These are phyloP conservation scores for Gymnocheta viridis DNA, from an alignment of 2,888 invertebrate species.

Conservation along the genomic window DNA sequence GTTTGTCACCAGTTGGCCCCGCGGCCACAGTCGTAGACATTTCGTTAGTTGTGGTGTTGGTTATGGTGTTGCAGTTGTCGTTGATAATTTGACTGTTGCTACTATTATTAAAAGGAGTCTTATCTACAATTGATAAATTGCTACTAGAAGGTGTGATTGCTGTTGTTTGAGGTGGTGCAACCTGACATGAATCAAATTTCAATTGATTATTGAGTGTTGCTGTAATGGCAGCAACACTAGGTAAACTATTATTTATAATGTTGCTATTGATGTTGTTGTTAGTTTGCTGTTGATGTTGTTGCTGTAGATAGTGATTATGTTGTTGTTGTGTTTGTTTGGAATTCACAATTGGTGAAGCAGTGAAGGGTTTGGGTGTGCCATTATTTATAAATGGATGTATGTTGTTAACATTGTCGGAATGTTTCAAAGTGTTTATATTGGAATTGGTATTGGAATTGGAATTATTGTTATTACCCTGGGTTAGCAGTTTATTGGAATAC, in stretches of 20 bases:
- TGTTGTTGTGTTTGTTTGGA: conserved; percentile 55
- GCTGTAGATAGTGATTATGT: conserved; percentile 55
- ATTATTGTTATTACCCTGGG: conserved; percentile 68
- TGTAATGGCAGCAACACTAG: conserved; percentile 76
- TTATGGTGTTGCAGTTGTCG: conserved; percentile 66
- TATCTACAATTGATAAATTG: conserved; percentile 68
- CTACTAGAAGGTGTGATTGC: conserved; percentile 66
- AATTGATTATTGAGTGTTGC: conserved; percentile 80
- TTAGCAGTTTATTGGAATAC: conserved; percentile 78
- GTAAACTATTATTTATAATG: conserved; percentile 68
- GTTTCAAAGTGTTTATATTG: conserved; percentile 66
- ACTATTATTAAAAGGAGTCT: conserved; percentile 63
- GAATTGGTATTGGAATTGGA: conserved; percentile 49
- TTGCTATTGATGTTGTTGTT: conserved; percentile 65
- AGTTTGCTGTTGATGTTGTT: conserved; percentile 48
- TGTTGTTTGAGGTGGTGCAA: conserved; percentile 72
- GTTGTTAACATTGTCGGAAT: conserved; percentile 47
- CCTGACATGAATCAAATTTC: conserved; percentile 80
- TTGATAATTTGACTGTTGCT: conserved; percentile 64
- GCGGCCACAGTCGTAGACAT: conserved; percentile 69
- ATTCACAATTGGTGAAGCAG: conserved; percentile 31
- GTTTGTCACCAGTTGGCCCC: conserved; percentile 75
- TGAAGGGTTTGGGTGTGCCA: conserved; percentile 66
- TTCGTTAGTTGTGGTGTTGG: conserved; percentile 66
- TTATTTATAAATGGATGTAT: conserved; percentile 66